Percentiles rank a stretch among this genome's conserved stretches.
Evolutionary conservation across 2,888 invertebrate genomes (phyloP).

Genomic region (Zygogramma bicolorata): DNA sequence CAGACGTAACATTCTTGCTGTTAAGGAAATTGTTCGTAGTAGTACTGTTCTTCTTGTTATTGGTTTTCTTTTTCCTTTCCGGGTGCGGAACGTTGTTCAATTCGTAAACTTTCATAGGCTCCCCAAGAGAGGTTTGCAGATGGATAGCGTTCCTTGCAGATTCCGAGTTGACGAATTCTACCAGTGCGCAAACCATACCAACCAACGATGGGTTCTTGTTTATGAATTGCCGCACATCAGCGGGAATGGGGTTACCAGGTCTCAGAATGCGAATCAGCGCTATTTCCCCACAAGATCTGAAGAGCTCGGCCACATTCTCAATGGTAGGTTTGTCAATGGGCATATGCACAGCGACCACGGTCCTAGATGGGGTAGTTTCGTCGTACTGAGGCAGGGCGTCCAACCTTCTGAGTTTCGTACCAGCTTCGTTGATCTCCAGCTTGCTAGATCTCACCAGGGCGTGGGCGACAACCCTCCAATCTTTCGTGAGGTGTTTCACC

Average conservation of each 20-base stretch:
- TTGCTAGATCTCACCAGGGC: slow-evolving; percentile 83
- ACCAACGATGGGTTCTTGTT: slow-evolving; percentile 91
- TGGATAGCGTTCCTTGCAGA: slow-evolving; percentile 86
- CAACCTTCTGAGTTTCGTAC: slow-evolving; percentile 88
- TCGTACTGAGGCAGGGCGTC: slow-evolving; percentile 90
- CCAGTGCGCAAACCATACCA: slow-evolving; percentile 87
- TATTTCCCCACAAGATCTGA: slow-evolving; percentile 90
- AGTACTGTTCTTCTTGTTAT: slow-evolving; percentile 73
- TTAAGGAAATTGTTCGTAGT: slow-evolving; percentile 74
- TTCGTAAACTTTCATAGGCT: slow-evolving; percentile 79
- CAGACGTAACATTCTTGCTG: slow-evolving; percentile 60
- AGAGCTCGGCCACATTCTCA: slow-evolving; percentile 91
- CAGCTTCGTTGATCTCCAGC: slow-evolving; percentile 90
- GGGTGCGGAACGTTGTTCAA: slow-evolving; percentile 77
- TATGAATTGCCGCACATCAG: slow-evolving; percentile 91
- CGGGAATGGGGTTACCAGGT: slow-evolving; percentile 91
- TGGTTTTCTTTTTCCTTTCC: slow-evolving; percentile 80
- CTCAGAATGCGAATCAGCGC: slow-evolving; percentile 87
- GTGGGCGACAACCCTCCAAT: slow-evolving; percentile 93
- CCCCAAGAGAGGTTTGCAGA: slow-evolving; percentile 72
- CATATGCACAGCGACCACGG: slow-evolving; percentile 88
- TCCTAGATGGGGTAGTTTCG: slow-evolving; percentile 92
- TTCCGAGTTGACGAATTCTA: slow-evolving; percentile 91
- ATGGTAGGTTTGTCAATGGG: slow-evolving; percentile 88
- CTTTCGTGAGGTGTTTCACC: slow-evolving; percentile 93